phyloP scores from a whole-genome alignment of 2,888 invertebrate species.

The Dichetophora obliterata region DNA sequence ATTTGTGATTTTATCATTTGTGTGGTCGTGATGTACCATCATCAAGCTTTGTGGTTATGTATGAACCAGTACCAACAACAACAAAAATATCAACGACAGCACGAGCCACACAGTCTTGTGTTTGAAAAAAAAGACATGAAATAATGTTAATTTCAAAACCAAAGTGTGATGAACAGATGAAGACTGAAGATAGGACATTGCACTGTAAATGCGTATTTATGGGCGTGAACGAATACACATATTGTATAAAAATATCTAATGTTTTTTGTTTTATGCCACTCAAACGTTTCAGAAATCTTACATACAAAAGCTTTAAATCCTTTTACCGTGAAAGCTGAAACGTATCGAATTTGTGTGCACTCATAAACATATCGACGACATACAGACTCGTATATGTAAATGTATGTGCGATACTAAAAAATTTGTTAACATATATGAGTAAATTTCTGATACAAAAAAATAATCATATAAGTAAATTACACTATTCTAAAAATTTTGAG shows the following conservation, averaged over 20 bases:
- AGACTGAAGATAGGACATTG: neutral
- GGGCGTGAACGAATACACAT: no score
- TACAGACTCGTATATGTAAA: no score
- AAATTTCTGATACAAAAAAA: no score
- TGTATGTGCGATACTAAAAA: no score
- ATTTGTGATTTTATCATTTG: conserved; percentile 33
- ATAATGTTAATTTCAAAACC: conserved; percentile 4
- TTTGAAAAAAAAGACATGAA: neutral
- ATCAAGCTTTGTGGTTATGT: conserved; percentile 19
- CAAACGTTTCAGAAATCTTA: no score
- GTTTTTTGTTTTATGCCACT: neutral
- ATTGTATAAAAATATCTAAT: neutral
- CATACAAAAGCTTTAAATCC: no score
- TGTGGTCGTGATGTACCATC: conserved; percentile 3
- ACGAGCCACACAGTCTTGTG: neutral
- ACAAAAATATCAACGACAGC: neutral
- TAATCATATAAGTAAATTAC: no score
- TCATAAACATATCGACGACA: no score
- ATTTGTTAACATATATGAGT: no score
- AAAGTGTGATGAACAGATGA: neutral
- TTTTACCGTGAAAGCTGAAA: no score
- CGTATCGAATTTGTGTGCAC: no score
- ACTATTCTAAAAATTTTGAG: no score
- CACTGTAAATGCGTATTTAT: neutral
- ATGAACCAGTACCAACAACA: conserved; percentile 29